These are phyloP conservation scores for Tringa solitaria DNA, from an alignment of 2,113 vertebrate species.

Conservation along the genomic window DNA sequence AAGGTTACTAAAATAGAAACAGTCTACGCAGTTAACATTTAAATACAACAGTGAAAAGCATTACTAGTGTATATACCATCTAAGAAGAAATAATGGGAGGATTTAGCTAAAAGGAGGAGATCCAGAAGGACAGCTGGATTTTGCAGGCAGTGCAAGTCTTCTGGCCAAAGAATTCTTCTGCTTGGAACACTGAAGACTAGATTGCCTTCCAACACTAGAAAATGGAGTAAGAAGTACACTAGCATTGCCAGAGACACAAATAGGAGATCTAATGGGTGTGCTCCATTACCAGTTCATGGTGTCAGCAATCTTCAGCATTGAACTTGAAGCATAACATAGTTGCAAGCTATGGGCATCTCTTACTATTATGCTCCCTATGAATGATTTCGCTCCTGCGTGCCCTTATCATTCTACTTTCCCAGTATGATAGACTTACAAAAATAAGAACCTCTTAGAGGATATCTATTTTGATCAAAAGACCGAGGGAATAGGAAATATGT, in stretches of 20 bases:
- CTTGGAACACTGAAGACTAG: not conserved
- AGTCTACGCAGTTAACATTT: not conserved
- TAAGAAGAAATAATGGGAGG: not conserved
- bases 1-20: not conserved
- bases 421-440: not conserved
- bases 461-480: not conserved
- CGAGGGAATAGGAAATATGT: not conserved
- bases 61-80: not conserved
- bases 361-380: not conserved
- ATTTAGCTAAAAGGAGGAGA: not conserved
- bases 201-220: not conserved
- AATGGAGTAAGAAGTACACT: not conserved
- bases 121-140: not conserved
- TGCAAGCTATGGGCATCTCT: not conserved
- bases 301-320: accelerated
- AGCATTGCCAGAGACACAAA: not conserved
- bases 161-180: not conserved
- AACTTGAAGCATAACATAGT: not conserved
- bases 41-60: not conserved
- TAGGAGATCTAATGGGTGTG: not conserved
- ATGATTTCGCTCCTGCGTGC: accelerated
- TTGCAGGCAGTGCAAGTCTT: not conserved
- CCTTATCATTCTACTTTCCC: not conserved
- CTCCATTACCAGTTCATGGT: not conserved
- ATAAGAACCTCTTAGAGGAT: not conserved